Conservation (phyloP, 2,888 invertebrate genomes). For the Timandra comae region DNA sequence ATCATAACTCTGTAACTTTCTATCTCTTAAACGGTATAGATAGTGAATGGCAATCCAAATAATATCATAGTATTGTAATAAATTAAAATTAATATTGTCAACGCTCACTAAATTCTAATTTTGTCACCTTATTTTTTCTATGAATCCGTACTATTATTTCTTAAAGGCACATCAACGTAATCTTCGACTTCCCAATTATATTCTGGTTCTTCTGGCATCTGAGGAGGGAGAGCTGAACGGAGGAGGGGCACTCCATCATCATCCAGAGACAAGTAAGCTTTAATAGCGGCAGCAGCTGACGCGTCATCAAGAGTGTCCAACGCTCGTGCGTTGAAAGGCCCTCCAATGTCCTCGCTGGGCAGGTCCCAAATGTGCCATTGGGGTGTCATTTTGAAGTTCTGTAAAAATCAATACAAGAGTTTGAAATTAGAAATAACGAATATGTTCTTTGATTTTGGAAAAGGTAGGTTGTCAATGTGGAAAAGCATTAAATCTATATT, state of each 20-base stretch:
- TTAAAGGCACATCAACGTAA: slow-evolving; percentile 71
- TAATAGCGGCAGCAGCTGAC: slow-evolving; percentile 64
- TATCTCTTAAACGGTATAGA: too few species aligned
- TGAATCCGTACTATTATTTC: too few species aligned
- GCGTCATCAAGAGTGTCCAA: slow-evolving; percentile 67
- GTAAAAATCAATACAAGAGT: slow-evolving; percentile 11
- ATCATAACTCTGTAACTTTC: too few species aligned
- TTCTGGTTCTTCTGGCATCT: slow-evolving; percentile 68
- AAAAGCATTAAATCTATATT: too few species aligned
- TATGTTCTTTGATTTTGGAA: too few species aligned
- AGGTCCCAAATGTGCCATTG: slow-evolving; percentile 68
- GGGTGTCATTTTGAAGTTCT: slow-evolving; percentile 79
- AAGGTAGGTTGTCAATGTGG: too few species aligned
- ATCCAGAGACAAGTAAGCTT: slow-evolving; percentile 79
- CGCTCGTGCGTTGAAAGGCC: slow-evolving; percentile 80
- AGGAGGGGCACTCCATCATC: slow-evolving; percentile 78
- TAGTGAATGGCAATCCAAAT: too few species aligned
- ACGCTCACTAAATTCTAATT: too few species aligned
- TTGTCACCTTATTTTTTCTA: too few species aligned
- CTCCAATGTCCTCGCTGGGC: slow-evolving; percentile 73
- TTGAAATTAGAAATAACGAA: too few species aligned
- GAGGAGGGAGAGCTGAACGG: slow-evolving; percentile 72
- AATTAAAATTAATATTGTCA: too few species aligned
- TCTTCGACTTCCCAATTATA: slow-evolving; percentile 82
- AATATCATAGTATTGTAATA: too few species aligned